phyloP scores from a whole-genome alignment of 2,113 vertebrate species.

The Ceratotherium simum region DNA sequence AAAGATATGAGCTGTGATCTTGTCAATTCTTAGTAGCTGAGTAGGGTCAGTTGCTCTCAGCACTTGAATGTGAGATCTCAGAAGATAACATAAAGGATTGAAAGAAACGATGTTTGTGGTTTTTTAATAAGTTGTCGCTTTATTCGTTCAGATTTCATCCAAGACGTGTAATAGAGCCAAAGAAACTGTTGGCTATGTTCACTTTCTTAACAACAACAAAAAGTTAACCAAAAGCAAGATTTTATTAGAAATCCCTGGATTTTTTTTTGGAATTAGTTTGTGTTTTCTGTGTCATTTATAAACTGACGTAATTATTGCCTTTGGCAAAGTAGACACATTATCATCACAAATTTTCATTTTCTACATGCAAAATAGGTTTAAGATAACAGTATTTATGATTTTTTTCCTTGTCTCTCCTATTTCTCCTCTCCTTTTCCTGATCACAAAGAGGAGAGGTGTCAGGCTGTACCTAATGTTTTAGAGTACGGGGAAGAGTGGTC shows the following conservation, averaged over 20 bases:
- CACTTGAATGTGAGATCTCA: not conserved
- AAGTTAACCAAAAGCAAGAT: not conserved
- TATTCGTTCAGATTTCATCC: not conserved
- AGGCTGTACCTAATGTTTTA: not conserved
- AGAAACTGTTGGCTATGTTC: not conserved
- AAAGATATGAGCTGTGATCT: slow-evolving; percentile 14
- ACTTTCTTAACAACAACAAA: not conserved
- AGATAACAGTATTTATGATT: not conserved
- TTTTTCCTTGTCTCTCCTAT: not conserved
- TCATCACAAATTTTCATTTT: not conserved
- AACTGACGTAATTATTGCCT: not conserved
- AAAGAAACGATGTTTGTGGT: not conserved
- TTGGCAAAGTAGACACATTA: not conserved
- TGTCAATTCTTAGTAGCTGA: not conserved
- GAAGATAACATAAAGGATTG: not conserved
- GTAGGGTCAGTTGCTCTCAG: not conserved
- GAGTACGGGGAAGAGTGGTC: not conserved
- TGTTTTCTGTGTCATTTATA: not conserved
- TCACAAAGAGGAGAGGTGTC: not conserved
- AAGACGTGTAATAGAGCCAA: not conserved
- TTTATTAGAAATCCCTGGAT: not conserved
- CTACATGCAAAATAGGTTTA: not conserved
- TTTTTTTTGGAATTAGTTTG: not conserved
- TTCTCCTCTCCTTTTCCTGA: not conserved
- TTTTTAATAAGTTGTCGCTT: not conserved